A percentile compares a stretch with the other conserved stretches of the same genome.
Evolutionary conservation across 2,797 vertebrate species (phyloP).

Genomic region (Arvicola amphibius): DNA sequence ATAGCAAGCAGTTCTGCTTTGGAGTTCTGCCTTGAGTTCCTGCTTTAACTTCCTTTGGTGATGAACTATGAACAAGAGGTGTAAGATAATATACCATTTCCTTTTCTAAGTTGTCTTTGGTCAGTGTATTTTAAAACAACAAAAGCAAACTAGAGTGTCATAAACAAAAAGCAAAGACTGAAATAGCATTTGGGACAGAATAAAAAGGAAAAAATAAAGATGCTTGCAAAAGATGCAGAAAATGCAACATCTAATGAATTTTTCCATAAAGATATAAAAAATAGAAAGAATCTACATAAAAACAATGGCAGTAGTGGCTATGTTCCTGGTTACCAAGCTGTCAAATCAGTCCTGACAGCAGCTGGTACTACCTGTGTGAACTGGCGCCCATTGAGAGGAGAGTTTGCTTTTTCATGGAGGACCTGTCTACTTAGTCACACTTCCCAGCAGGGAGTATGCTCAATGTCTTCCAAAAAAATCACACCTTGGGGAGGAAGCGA

Average conservation of each 20-base stretch:
- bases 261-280: background rate
- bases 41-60: background rate
- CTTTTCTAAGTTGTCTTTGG: background rate
- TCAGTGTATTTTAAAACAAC: background rate
- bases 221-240: background rate
- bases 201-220: background rate
- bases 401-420: background rate
- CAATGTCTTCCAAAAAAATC: background rate
- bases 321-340: background rate
- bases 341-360: background rate
- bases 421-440: background rate
- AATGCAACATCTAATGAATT: background rate
- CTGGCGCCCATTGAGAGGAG: background rate
- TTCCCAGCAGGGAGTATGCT: background rate
- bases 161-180: background rate
- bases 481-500: background rate
- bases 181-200: background rate
- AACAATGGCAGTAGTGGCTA: background rate
- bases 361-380: no score
- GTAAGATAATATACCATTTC: background rate
- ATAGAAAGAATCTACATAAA: background rate
- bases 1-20: background rate
- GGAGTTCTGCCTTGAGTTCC: background rate
- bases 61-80: background rate
- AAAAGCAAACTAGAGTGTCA: background rate